These are phyloP conservation scores for Apis laboriosa DNA, from an alignment of 1,140 invertebrate species.

Conservation along the genomic window DNA sequence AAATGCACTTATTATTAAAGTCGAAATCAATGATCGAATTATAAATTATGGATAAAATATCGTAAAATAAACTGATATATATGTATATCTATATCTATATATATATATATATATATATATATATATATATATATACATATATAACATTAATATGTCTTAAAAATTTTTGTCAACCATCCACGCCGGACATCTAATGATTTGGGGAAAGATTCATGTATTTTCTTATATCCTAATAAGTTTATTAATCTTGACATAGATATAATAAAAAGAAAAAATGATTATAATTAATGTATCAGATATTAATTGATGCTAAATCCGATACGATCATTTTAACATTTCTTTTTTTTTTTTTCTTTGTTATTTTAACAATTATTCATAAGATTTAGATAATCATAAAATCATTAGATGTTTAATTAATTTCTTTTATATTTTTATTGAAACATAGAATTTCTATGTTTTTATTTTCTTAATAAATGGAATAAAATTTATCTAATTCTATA, in stretches of 20 bases:
- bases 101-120: not conserved
- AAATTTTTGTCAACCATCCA: constrained; percentile 7
- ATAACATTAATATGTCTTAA: not conserved
- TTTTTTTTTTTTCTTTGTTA: not conserved
- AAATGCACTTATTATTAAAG: too few relatives aligned
- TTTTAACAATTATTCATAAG: too few relatives aligned
- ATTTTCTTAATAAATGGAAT: too few relatives aligned
- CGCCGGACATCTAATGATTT: constrained; percentile 27
- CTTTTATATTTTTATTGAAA: too few relatives aligned
- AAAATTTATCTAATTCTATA: too few relatives aligned
- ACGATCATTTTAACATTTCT: not conserved
- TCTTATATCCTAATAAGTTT: constrained; percentile 7
- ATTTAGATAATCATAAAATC: too few relatives aligned
- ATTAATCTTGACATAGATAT: constrained; percentile 28
- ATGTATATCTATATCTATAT: too few relatives aligned
- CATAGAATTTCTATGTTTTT: too few relatives aligned
- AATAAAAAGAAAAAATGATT: not conserved
- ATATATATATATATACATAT: not conserved
- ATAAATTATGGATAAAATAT: not conserved
- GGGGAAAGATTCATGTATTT: not conserved
- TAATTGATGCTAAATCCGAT: not conserved
- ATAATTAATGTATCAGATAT: not conserved
- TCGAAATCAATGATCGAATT: not conserved
- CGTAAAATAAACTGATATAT: too few relatives aligned
- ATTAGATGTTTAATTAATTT: too few relatives aligned